Conservation (phyloP, 2,888 invertebrate species). For the Nudaria mundana region DNA sequence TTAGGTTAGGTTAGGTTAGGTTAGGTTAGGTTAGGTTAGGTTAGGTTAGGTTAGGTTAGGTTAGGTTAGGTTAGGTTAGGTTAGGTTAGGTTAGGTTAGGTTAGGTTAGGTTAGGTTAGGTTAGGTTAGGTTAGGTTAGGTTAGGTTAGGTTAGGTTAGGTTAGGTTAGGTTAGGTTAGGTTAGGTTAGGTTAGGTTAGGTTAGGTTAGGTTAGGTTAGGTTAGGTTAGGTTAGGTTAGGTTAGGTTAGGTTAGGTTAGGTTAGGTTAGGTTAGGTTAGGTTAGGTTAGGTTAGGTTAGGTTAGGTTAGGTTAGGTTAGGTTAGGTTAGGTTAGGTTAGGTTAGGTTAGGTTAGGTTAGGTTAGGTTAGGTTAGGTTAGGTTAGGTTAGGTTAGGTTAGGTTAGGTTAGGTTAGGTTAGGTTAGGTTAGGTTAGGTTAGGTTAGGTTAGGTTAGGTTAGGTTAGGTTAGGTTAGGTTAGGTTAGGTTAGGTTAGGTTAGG, state of each 20-base stretch:
- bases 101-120: conserved; percentile 5
- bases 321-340: conserved; percentile 5
- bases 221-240: conserved; percentile 5
- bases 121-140: conserved; percentile 4
- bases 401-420: conserved; percentile 1
- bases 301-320: conserved; percentile 5
- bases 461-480: conserved; percentile 1
- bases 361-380: conserved; percentile 1
- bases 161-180: conserved; percentile 5
- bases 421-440: conserved; percentile 1
- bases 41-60: conserved; percentile 5
- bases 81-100: conserved; percentile 5
- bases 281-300: conserved; percentile 4
- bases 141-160: conserved; percentile 5
- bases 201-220: conserved; percentile 4
- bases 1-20: conserved; percentile 4
- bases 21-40: conserved; percentile 4
- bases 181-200: conserved; percentile 4
- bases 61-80: conserved; percentile 5
- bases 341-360: conserved; percentile 5
- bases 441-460: conserved; percentile 1
- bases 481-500: conserved; percentile 1
- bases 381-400: conserved; percentile 1
- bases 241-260: conserved; percentile 5
- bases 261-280: conserved; percentile 4